Base-by-base conservation (phyloP, 2,113 vertebrate species). In the Anguilla rostrata region DNA sequence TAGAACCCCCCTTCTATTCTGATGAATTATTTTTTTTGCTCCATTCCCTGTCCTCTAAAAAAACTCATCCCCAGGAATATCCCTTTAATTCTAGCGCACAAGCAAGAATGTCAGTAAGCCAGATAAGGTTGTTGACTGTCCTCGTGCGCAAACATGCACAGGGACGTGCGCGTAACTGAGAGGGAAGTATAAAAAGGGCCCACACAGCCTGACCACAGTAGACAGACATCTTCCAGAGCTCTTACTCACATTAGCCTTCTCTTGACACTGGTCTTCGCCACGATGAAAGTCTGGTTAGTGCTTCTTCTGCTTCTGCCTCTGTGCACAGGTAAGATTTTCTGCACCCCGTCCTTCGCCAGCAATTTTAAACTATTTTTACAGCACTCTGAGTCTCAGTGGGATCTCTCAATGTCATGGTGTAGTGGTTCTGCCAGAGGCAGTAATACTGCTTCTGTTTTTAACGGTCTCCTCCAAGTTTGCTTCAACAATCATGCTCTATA, bases 231-330 rank as follows among this genome's bases (percentile, higher is more conserved):
- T 16, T 26, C 15, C 80, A 81, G 15, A 7, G 41, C 39, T n/a
- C 39, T 46, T 18, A 26, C 20, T 41, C 41, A 43, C 41, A 39
- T 6, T 40, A 82, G 16, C 0, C 12, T 15, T 7, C 15, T 53
- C 34, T 49, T 2, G 2, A 26, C 39, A n/a, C 29, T 15, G 40
- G 22, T 83, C 39, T 11, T n/a, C 22, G 53, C 53, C 41, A 88
- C 39, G n/a, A 92, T 91, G 89, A 92, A 89, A 82, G 83, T 53
- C 81, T 87, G 60, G 82, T 49, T 92, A 12, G 46, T 92, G 29
- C 84, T 92, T 46, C n/a, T 90, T 6, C 43, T 92, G 41, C 83
- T 93, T 85, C 83, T 92, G 86, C 91, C 91, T 9, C 20, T 92
- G 18, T 90, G 91, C 82, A 60, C 83, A 78, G 90, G 88, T 89